Percentiles rank a stretch among this genome's conserved stretches.
Evolutionary conservation across 2,888 invertebrate genomes (phyloP).

Genomic region (Dysmachus trigonus): DNA sequence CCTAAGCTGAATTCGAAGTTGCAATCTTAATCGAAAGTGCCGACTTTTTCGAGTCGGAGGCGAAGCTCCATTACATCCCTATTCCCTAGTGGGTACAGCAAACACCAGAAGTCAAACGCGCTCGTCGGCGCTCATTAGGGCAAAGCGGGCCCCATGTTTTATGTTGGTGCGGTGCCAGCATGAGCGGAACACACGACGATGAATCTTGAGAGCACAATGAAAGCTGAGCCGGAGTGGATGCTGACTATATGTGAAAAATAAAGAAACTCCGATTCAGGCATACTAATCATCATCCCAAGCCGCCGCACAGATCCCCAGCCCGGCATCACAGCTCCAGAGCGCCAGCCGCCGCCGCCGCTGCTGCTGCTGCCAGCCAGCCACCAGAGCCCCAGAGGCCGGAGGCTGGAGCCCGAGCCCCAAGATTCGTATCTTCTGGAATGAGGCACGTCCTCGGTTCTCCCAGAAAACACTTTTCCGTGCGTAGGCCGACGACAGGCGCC

Average conservation of each 20-base stretch:
- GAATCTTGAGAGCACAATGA: slow-evolving; percentile 25
- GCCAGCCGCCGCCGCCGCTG: too few species aligned
- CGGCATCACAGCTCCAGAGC: neutral
- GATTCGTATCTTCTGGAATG: slow-evolving; percentile 36
- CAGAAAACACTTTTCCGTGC: slow-evolving; percentile 21
- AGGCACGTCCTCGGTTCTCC: slow-evolving; percentile 15
- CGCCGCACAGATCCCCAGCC: neutral
- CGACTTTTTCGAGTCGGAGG: too few species aligned
- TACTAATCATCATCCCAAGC: neutral
- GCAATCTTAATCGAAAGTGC: too few species aligned
- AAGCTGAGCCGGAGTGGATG: neutral
- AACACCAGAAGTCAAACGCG: slow-evolving; percentile 18
- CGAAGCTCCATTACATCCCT: too few species aligned
- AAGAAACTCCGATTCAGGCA: slow-evolving; percentile 26
- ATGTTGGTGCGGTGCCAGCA: slow-evolving; percentile 4
- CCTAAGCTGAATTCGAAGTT: too few species aligned
- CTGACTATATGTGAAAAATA: neutral
- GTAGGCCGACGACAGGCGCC: slow-evolving; percentile 44
- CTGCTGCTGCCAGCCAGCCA: neutral
- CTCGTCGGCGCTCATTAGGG: slow-evolving; percentile 25
- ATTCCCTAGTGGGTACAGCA: too few species aligned
- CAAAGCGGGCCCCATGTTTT: slow-evolving; percentile 1
- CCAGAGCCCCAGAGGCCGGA: too few species aligned
- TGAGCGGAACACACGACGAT: slow-evolving; percentile 7
- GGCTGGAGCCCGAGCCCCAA: neutral